Evolutionary conservation across 2,113 vertebrate species (phyloP).

Genomic region (Recurvirostra avosetta): DNA sequence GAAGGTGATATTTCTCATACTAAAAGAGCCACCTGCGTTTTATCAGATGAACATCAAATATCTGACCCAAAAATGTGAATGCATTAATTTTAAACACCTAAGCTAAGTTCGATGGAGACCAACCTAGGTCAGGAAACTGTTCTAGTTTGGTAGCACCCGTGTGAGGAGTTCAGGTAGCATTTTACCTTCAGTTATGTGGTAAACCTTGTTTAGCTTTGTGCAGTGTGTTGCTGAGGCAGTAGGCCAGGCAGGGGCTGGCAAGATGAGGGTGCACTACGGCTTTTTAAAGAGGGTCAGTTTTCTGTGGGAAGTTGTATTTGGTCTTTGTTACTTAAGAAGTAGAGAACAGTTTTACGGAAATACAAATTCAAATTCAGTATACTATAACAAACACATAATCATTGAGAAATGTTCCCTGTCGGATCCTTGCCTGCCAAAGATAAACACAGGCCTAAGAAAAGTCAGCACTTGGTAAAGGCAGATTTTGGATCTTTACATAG

Average conservation of each 20-base stretch:
- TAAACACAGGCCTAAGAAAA: not conserved
- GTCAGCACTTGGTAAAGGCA: not conserved
- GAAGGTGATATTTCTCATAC: not conserved
- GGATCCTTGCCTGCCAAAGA: not conserved
- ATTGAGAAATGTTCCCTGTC: not conserved
- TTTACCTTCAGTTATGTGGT: not conserved
- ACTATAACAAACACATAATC: not conserved
- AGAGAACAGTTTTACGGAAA: not conserved
- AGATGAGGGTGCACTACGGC: not conserved
- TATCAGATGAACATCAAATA: not conserved
- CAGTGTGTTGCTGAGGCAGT: not conserved
- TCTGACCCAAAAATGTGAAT: not conserved
- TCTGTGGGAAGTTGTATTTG: not conserved
- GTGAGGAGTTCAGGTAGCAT: not conserved
- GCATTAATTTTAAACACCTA: not conserved
- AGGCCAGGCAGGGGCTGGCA: not conserved
- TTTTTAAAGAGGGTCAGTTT: not conserved
- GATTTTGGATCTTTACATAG: not conserved
- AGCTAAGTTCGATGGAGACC: not conserved
- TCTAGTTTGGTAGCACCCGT: not conserved
- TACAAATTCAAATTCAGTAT: not conserved
- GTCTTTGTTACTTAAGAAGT: not conserved
- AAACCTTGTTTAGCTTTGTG: not conserved
- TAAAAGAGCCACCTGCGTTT: not conserved
- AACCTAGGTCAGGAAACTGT: not conserved